phyloP scores from a whole-genome alignment of 92 coral and sea anemone species.

The Hydrozoanthus gracilis region DNA sequence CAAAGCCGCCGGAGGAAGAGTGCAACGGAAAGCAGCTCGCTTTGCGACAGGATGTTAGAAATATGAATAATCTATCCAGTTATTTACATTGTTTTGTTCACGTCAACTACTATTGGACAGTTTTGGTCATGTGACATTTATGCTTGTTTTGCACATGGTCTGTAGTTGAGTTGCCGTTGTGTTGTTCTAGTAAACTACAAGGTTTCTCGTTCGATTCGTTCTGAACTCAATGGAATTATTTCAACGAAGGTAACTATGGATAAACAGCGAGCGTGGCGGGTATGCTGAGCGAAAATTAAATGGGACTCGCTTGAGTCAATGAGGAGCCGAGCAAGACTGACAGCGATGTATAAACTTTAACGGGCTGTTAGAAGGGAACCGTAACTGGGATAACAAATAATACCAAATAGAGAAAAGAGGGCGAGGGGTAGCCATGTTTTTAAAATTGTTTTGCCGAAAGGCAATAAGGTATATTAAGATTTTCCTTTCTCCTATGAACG shows the following conservation, averaged over 20 bases:
- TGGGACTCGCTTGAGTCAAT: neutral
- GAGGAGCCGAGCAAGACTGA: neutral
- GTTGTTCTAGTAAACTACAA: too few relatives aligned
- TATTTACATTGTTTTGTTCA: neutral
- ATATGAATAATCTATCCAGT: neutral
- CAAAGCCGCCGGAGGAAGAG: neutral
- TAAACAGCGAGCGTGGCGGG: neutral
- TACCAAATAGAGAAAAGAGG: slow-evolving; percentile 1
- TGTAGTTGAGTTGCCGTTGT: neutral
- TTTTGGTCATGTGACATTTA: neutral
- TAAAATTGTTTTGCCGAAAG: neutral
- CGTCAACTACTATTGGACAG: neutral
- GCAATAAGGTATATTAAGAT: too few relatives aligned
- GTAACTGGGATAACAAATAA: neutral
- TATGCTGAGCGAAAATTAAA: neutral
- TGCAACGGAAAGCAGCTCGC: slow-evolving; percentile 10
- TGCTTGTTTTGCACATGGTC: neutral
- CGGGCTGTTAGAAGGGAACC: neutral
- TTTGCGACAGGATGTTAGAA: neutral
- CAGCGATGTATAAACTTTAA: neutral
- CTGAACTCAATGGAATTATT: too few relatives aligned
- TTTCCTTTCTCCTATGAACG: too few relatives aligned
- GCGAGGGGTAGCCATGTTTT: slow-evolving; percentile 1
- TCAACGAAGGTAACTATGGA: neutral
- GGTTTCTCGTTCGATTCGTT: too few relatives aligned